These are phyloP conservation scores for Beris chalybata DNA, from an alignment of 2,888 invertebrate species.

Conservation along the genomic window DNA sequence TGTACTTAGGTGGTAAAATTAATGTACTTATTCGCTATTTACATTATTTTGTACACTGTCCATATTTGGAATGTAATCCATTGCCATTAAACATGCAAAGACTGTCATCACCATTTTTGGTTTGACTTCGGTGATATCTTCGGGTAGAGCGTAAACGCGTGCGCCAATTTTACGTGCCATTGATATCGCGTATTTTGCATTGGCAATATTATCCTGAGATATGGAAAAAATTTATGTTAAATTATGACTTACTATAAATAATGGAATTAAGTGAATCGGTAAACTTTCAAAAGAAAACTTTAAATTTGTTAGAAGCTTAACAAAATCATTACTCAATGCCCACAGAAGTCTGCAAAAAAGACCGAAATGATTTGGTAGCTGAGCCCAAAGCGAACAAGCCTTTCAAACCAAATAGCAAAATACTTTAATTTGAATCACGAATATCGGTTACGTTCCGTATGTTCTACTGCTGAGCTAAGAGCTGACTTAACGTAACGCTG, in stretches of 20 bases:
- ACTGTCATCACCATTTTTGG: constrained; percentile 99
- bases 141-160: constrained; percentile 95
- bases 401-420: too few relatives aligned
- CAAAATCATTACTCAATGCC: too few relatives aligned
- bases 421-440: too few relatives aligned
- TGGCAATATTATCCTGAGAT: constrained; percentile 84
- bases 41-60: constrained; percentile 58
- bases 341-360: too few relatives aligned
- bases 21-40: constrained; percentile 44
- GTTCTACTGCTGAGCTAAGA: too few relatives aligned
- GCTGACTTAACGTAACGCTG: too few relatives aligned
- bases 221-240: constrained; percentile 14
- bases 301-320: too few relatives aligned
- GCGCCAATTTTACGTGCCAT: constrained; percentile 98
- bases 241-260: constrained; percentile 57
- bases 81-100: constrained; percentile 98
- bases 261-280: too few relatives aligned
- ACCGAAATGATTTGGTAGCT: too few relatives aligned
- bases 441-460: too few relatives aligned
- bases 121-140: constrained; percentile 97
- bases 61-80: constrained; percentile 92
- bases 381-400: too few relatives aligned
- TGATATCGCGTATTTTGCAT: constrained; percentile 99
- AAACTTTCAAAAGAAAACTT: too few relatives aligned
- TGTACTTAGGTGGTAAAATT: neutral